phyloP scores from a whole-genome alignment of 2,113 vertebrate species.

The Dolichotis patagonum region DNA sequence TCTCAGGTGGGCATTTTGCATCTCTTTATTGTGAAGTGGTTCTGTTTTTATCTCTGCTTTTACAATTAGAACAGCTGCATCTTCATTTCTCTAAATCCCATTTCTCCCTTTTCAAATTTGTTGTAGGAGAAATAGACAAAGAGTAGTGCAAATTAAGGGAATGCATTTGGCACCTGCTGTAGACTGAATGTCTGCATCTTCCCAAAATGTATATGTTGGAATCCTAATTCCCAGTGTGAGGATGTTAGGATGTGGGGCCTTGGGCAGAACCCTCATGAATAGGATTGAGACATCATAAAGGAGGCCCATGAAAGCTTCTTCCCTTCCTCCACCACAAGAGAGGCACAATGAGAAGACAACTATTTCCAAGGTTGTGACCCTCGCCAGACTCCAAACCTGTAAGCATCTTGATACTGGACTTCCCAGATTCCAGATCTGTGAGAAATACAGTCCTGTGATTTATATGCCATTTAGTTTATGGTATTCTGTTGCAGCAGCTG shows the following conservation, averaged over 20 bases:
- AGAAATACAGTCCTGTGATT: not conserved
- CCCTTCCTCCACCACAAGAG: not conserved
- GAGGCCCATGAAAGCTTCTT: not conserved
- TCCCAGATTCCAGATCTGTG: not conserved
- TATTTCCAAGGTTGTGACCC: not conserved
- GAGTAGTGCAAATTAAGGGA: conserved; percentile 76
- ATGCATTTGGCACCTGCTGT: not conserved
- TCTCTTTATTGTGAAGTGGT: conserved; percentile 35
- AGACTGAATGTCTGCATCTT: not conserved
- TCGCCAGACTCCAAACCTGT: not conserved
- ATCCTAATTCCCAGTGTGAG: not conserved
- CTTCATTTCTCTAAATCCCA: conserved; percentile 67
- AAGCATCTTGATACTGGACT: not conserved
- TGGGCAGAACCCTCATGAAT: not conserved
- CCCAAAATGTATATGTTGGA: not conserved
- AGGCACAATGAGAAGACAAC: not conserved
- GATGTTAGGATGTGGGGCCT: not conserved
- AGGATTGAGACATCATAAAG: not conserved
- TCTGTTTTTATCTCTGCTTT: conserved; percentile 74
- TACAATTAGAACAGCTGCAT: conserved; percentile 71
- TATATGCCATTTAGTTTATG: not conserved
- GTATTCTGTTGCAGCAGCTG: not conserved
- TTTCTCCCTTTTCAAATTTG: conserved; percentile 51
- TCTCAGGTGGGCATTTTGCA: conserved; percentile 45
- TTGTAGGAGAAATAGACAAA: conserved; percentile 75